Conservation (phyloP, 64 coral and sea anemone species). For the Dendronephthya gigantea region DNA sequence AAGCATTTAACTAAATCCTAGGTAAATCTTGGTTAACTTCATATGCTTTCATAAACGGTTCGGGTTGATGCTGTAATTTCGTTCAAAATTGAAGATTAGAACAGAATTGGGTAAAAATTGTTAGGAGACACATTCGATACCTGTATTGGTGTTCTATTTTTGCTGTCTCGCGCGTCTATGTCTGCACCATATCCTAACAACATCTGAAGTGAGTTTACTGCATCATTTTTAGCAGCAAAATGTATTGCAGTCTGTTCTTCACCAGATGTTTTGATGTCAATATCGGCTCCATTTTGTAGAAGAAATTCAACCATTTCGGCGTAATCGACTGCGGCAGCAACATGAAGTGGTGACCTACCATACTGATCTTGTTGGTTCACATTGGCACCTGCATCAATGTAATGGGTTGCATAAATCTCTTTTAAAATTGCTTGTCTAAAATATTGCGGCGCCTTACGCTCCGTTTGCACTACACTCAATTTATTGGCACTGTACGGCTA, state of each 20-base stretch:
- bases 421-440: too few species aligned
- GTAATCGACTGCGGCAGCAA: background rate
- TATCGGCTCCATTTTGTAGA: background rate
- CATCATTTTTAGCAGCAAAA: conserved; percentile 2
- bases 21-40: too few species aligned
- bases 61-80: too few species aligned
- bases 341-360: background rate
- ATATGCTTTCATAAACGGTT: too few species aligned
- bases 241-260: background rate
- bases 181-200: background rate
- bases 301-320: background rate
- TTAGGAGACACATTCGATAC: too few species aligned
- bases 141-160: background rate
- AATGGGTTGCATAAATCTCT: too few species aligned
- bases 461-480: too few species aligned
- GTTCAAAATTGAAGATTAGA: background rate
- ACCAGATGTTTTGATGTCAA: background rate
- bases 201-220: background rate
- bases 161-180: background rate
- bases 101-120: too few species aligned
- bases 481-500: too few species aligned
- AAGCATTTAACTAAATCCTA: too few species aligned
- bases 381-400: background rate
- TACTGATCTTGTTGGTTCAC: background rate
- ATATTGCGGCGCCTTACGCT: too few species aligned